phyloP scores from a whole-genome alignment of 2,113 vertebrate genomes.

The Halcyon senegalensis region DNA sequence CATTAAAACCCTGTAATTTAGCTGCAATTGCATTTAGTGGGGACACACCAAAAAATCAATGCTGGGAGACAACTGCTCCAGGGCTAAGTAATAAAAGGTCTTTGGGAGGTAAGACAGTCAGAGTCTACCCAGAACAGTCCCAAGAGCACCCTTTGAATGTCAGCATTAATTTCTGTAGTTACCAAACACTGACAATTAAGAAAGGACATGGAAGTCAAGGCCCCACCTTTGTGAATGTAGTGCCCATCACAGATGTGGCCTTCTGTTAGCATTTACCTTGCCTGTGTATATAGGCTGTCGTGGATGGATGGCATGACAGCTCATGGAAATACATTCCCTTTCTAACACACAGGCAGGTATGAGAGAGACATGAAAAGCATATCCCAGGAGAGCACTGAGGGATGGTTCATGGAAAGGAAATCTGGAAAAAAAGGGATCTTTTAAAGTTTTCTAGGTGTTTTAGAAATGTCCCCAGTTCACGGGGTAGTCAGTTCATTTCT shows the following conservation, averaged over 20 bases:
- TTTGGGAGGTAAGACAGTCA: neutral
- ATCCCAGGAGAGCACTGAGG: neutral
- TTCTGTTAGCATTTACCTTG: neutral
- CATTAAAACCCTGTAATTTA: constrained; percentile 40
- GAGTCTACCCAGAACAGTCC: neutral
- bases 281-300: neutral
- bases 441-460: neutral
- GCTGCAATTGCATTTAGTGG: constrained; percentile 17
- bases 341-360: neutral
- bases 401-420: neutral
- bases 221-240: neutral
- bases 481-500: neutral
- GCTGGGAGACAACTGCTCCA: neutral
- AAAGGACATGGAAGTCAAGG: neutral
- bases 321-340: neutral
- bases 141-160: neutral
- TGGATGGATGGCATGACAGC: neutral
- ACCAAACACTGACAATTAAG: neutral
- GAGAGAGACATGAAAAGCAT: neutral
- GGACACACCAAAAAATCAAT: constrained; percentile 19
- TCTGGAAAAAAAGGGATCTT: neutral
- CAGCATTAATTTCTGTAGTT: constrained; percentile 20
- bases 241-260: neutral
- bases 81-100: constrained; percentile 20
- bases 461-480: neutral